Percentiles rank a stretch among this genome's conserved stretches.
phyloP scores from a whole-genome alignment of 2,888 invertebrate species.

The Orchesella flavescens region DNA sequence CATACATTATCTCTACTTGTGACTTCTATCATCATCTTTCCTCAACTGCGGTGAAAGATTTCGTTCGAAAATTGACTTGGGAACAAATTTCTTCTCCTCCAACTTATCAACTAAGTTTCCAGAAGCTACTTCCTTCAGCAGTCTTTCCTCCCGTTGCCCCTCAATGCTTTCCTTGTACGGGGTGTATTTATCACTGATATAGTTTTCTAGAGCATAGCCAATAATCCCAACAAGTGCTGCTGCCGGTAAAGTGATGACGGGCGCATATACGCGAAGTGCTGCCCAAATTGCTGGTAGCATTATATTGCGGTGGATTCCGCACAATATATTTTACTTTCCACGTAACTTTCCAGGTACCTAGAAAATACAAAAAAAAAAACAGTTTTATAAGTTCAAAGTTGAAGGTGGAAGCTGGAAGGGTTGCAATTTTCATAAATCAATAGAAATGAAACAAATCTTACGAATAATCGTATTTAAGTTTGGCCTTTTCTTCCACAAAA shows the following conservation, averaged over 20 bases:
- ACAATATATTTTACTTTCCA: too few species aligned
- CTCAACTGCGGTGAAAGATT: slow-evolving; percentile 75
- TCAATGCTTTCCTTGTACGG: slow-evolving; percentile 78
- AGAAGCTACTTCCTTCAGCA: slow-evolving; percentile 77
- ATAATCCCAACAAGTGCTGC: slow-evolving; percentile 80
- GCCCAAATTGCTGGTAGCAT: slow-evolving; percentile 87
- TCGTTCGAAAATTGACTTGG: slow-evolving; percentile 76
- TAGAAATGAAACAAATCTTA: too few species aligned
- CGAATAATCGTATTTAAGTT: too few species aligned
- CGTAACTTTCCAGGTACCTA: too few species aligned
- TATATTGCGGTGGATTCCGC: too few species aligned
- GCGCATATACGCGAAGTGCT: slow-evolving; percentile 83
- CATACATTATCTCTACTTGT: too few species aligned
- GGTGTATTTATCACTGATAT: slow-evolving; percentile 75
- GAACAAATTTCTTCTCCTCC: slow-evolving; percentile 78
- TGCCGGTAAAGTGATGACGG: slow-evolving; percentile 86
- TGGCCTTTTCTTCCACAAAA: too few species aligned
- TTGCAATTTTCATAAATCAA: too few species aligned
- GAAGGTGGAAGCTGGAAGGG: too few species aligned
- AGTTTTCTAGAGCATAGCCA: slow-evolving; percentile 87
- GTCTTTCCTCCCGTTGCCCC: slow-evolving; percentile 83
- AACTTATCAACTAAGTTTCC: slow-evolving; percentile 79
- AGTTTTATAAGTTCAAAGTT: too few species aligned
- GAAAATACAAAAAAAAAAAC: too few species aligned
- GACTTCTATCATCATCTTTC: slow-evolving; percentile 6